A percentile compares a stretch with the other conserved stretches of the same genome.
These are phyloP conservation scores for Haliaeetus leucogaster DNA, from an alignment of 2,113 vertebrate genomes.

Conservation along the genomic window DNA sequence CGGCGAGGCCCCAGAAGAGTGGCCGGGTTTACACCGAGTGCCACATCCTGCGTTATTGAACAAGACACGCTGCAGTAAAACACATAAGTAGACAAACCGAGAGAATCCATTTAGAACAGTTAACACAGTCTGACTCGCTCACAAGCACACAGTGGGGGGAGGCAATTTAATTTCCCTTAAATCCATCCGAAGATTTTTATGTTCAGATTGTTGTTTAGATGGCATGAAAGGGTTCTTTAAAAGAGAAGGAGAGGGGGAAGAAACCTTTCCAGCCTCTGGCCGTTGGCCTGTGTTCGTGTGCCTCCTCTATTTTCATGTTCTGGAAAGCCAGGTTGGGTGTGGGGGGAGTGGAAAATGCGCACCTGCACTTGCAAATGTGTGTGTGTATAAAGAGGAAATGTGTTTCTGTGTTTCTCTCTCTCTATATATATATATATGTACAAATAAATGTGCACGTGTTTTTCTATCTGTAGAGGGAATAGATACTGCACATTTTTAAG, in stretches of 20 bases:
- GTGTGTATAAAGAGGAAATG: background rate
- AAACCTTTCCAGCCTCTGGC: background rate
- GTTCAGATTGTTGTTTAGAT: background rate
- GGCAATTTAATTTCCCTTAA: conserved; percentile 51
- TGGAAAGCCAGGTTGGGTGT: background rate
- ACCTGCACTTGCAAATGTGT: background rate
- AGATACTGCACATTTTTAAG: background rate
- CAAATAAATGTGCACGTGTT: accelerated
- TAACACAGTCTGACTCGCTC: conserved; percentile 29
- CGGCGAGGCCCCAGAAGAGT: background rate
- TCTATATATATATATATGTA: background rate
- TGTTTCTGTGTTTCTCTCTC: background rate
- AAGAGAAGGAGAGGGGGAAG: background rate
- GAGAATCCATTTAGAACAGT: conserved; percentile 57
- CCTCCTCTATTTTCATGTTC: background rate
- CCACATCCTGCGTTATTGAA: conserved; percentile 38
- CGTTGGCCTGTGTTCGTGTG: background rate
- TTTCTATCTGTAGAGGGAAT: background rate
- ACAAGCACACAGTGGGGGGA: conserved; percentile 39
- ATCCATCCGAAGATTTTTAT: conserved; percentile 12
- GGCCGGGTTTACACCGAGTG: background rate
- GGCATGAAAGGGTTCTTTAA: background rate
- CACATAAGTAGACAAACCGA: conserved; percentile 36
- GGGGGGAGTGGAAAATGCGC: background rate
- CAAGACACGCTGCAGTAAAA: conserved; percentile 20